Percentiles rank a stretch among this genome's conserved stretches.
Conservation (phyloP, 35 echinoderm and acorn worm genomes). For the Diadema setosum region DNA sequence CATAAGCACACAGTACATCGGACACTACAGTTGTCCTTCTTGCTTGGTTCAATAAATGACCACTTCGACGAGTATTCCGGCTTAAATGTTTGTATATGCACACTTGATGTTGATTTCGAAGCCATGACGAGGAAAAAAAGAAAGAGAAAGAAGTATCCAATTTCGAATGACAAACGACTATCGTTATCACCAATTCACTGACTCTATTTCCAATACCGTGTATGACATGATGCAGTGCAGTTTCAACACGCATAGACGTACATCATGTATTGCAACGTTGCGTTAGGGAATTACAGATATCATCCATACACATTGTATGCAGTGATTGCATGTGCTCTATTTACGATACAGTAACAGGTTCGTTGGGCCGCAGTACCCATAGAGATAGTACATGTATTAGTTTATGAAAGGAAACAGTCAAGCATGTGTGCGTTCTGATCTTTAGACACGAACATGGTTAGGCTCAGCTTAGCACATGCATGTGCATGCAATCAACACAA, state of each 20-base stretch:
- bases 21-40: neutral
- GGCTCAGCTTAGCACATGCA: too few species aligned
- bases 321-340: neutral
- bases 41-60: neutral
- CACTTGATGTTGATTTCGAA: neutral
- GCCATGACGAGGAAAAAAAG: neutral
- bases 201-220: neutral
- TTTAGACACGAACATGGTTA: neutral
- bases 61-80: neutral
- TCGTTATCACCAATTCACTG: neutral
- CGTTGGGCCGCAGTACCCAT: neutral
- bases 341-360: neutral
- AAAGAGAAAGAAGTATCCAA: neutral
- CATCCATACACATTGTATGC: too few species aligned
- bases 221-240: neutral
- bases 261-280: neutral
- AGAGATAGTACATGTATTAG: neutral
- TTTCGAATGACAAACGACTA: neutral
- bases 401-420: neutral
- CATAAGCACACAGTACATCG: conserved; percentile 26
- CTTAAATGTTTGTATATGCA: conserved; percentile 26
- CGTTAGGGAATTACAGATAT: too few species aligned
- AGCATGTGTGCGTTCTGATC: neutral
- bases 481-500: neutral
- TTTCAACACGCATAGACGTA: neutral